These are phyloP conservation scores for Paracentrotus lividus DNA, from an alignment of 53 echinoderm and acorn worm genomes.

Conservation along the genomic window DNA sequence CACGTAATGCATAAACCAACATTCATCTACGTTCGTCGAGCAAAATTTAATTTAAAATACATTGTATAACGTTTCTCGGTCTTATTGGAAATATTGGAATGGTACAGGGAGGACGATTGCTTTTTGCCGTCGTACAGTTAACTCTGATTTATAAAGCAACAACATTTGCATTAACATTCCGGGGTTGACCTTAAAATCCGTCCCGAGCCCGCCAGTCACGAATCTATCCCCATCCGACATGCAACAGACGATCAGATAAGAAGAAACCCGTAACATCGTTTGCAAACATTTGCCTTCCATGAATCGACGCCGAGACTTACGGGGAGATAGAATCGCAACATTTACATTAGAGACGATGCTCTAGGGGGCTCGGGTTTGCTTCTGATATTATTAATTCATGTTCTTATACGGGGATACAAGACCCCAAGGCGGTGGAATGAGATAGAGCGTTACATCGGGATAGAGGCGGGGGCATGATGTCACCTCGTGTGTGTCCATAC, in stretches of 20 bases:
- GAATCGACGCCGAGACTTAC: not conserved
- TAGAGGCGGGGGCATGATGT: slow-evolving; percentile 1
- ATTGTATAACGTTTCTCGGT: too few species aligned
- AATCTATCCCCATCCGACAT: not conserved
- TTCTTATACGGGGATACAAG: not conserved
- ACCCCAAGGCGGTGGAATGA: slow-evolving; percentile 26
- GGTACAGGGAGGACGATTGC: not conserved
- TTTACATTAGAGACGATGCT: slow-evolving; percentile 24
- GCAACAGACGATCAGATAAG: slow-evolving; percentile 21
- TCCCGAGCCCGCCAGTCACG: not conserved
- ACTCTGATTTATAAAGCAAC: not conserved
- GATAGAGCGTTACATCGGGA: slow-evolving; percentile 25
- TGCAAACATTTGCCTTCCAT: slow-evolving; percentile 20
- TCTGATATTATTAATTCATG: slow-evolving; percentile 45
- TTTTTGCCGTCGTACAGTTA: slow-evolving; percentile 3
- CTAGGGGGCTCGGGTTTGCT: not conserved
- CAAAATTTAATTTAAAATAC: too few species aligned
- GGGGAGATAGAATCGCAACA: slow-evolving; percentile 1
- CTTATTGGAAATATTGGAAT: too few species aligned
- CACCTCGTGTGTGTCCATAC: not conserved
- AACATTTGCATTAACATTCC: slow-evolving; percentile 6
- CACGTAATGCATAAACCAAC: too few species aligned
- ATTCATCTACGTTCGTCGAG: too few species aligned
- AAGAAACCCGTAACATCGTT: slow-evolving; percentile 33
- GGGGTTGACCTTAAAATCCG: not conserved